phyloP scores from a whole-genome alignment of 1,140 invertebrate genomes.

The Trissolcus basalis region DNA sequence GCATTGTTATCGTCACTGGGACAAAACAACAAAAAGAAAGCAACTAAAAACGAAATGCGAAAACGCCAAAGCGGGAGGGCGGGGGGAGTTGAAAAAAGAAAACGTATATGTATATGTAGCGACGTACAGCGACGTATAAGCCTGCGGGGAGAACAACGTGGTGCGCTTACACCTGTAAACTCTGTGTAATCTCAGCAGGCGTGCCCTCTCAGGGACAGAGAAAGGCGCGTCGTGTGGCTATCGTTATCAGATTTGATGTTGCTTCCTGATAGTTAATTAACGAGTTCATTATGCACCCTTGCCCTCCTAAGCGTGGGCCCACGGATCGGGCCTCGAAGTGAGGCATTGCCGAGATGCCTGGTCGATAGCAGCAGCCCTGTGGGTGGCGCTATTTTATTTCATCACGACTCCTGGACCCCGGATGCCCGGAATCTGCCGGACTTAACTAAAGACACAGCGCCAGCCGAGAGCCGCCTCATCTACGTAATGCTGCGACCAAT shows the following conservation, averaged over 20 bases:
- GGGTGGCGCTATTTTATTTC: slow-evolving; percentile 77
- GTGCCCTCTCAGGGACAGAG: slow-evolving; percentile 60
- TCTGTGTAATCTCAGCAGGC: slow-evolving; percentile 56
- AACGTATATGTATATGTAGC: slow-evolving; percentile 32
- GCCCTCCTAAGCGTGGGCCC: slow-evolving; percentile 59
- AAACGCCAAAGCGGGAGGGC: too few relatives aligned
- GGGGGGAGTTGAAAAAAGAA: slow-evolving; percentile 19
- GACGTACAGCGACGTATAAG: slow-evolving; percentile 35
- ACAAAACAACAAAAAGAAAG: too few relatives aligned
- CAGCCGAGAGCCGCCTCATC: slow-evolving; percentile 17
- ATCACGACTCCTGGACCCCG: slow-evolving; percentile 69
- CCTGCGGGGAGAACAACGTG: slow-evolving; percentile 49
- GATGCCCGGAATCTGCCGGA: slow-evolving; percentile 36
- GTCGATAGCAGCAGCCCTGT: slow-evolving; percentile 70
- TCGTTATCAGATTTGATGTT: slow-evolving; percentile 75
- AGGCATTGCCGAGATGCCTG: slow-evolving; percentile 74
- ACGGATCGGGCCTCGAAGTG: slow-evolving; percentile 66
- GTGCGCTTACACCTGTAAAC: slow-evolving; percentile 64
- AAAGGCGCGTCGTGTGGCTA: slow-evolving; percentile 72
- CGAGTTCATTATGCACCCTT: slow-evolving; percentile 77
- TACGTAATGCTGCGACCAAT: slow-evolving; percentile 22
- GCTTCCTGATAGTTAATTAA: slow-evolving; percentile 77
- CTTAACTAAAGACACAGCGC: slow-evolving; percentile 35
- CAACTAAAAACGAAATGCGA: too few relatives aligned
- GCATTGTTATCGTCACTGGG: slow-evolving; percentile 3